A percentile compares a stretch with the other conserved stretches of the same genome.
Evolutionary conservation across 2,797 vertebrate genomes (phyloP).

Genomic region (Synaphobranchus kaupii): DNA sequence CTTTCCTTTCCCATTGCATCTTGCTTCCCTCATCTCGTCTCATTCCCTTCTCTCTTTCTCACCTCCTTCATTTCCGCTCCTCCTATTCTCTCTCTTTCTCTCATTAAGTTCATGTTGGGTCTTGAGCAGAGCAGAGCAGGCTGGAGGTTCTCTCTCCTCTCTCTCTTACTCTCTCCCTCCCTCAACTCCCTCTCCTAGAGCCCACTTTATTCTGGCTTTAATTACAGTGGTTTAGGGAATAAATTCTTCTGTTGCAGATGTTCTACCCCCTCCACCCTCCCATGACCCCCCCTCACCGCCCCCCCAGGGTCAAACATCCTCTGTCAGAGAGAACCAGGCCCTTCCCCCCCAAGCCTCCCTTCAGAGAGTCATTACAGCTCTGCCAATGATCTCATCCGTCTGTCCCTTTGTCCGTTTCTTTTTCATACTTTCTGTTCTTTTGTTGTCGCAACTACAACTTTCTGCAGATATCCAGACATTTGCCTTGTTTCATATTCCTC

Average conservation of each 20-base stretch:
- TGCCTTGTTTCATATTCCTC: not conserved
- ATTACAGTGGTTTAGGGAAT: constrained; percentile 67
- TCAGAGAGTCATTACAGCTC: not conserved
- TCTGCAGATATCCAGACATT: not conserved
- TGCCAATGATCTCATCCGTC: not conserved
- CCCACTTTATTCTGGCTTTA: constrained; percentile 59
- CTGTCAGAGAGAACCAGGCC: not conserved
- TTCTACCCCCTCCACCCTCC: constrained; percentile 46
- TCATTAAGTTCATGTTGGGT: constrained; percentile 33
- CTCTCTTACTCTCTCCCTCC: too few relatives aligned
- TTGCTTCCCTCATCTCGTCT: not conserved
- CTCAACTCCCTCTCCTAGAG: constrained; percentile 38
- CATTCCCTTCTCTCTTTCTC: not conserved
- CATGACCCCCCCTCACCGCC: constrained; percentile 19
- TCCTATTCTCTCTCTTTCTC: not conserved
- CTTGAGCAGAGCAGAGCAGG: constrained; percentile 18
- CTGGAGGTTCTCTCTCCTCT: constrained; percentile 7
- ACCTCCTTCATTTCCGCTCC: not conserved
- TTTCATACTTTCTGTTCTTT: not conserved
- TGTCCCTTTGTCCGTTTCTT: not conserved
- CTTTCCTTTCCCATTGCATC: not conserved
- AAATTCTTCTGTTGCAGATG: constrained; percentile 64
- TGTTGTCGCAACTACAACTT: not conserved
- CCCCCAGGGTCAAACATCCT: constrained; percentile 11
- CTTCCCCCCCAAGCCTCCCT: not conserved